phyloP scores from a whole-genome alignment of 2,113 vertebrate genomes.

The Larimichthys crocea region DNA sequence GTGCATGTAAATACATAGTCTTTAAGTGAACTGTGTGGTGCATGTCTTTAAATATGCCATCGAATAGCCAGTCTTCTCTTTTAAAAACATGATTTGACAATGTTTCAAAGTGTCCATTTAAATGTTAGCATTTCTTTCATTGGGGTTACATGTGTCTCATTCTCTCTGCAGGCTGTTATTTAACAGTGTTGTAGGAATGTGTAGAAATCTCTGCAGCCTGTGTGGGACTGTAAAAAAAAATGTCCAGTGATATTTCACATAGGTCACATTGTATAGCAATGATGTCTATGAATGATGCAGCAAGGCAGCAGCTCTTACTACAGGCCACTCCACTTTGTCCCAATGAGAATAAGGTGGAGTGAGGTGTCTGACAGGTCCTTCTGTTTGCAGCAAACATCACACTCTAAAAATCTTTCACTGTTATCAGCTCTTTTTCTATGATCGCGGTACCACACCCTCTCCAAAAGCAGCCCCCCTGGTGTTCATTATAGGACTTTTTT shows the following conservation, averaged over 20 bases:
- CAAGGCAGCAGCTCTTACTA: constrained; percentile 47
- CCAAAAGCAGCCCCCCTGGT: constrained; percentile 72
- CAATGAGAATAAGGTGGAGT: constrained; percentile 61
- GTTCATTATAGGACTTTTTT: constrained; percentile 82
- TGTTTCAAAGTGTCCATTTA: background rate
- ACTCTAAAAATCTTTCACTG: constrained; percentile 50
- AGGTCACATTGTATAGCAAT: constrained; percentile 32
- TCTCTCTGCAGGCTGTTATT: background rate
- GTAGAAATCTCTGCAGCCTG: background rate
- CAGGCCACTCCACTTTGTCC: constrained; percentile 49
- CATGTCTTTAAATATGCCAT: constrained; percentile 1
- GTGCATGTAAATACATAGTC: constrained; percentile 35
- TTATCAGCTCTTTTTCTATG: constrained; percentile 61
- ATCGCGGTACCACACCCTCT: constrained; percentile 45
- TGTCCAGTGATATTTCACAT: constrained; percentile 44
- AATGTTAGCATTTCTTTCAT: constrained; percentile 4
- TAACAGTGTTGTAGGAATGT: constrained; percentile 2
- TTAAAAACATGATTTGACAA: constrained; percentile 6
- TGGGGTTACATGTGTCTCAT: background rate
- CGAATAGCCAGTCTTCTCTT: background rate
- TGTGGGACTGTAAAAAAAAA: background rate
- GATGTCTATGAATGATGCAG: constrained; percentile 54
- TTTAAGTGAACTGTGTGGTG: constrained; percentile 40
- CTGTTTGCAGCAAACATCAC: constrained; percentile 51
- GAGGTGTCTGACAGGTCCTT: constrained; percentile 60